phyloP scores from a whole-genome alignment of 2,113 vertebrate genomes.

The Picathartes gymnocephalus region DNA sequence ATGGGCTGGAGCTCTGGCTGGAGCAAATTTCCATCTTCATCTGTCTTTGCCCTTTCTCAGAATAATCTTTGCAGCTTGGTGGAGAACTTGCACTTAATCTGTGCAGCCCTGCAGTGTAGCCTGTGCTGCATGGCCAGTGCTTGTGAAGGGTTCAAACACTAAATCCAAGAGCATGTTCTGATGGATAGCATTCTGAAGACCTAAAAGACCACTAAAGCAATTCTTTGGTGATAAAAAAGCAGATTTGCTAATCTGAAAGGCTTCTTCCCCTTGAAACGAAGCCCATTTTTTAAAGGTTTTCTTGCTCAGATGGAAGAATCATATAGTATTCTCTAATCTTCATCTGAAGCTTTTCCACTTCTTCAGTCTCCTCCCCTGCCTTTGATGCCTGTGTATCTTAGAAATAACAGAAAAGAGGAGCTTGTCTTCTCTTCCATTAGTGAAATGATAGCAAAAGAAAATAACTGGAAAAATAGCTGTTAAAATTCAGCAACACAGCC shows the following conservation, averaged over 20 bases:
- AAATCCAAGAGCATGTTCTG: neutral
- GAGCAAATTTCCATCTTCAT: neutral
- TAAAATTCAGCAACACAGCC: neutral
- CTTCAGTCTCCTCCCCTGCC: neutral
- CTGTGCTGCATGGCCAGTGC: neutral
- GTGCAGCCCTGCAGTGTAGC: neutral
- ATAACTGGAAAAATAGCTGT: neutral
- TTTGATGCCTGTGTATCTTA: neutral
- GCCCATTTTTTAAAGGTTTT: neutral
- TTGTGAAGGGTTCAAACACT: neutral
- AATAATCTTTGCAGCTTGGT: neutral
- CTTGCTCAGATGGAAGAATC: neutral
- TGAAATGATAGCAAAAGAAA: neutral
- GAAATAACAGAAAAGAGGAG: neutral
- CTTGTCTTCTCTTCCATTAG: neutral
- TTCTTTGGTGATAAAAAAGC: neutral
- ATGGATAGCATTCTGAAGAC: neutral
- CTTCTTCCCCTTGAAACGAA: neutral
- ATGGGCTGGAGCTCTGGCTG: neutral
- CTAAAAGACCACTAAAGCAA: neutral
- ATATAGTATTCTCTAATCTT: neutral
- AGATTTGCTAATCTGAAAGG: neutral
- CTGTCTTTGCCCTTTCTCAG: neutral
- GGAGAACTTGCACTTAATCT: neutral
- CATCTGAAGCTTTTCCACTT: neutral